Evolutionary conservation across 2,888 invertebrate genomes (phyloP).

Genomic region (Drosophila robusta): DNA sequence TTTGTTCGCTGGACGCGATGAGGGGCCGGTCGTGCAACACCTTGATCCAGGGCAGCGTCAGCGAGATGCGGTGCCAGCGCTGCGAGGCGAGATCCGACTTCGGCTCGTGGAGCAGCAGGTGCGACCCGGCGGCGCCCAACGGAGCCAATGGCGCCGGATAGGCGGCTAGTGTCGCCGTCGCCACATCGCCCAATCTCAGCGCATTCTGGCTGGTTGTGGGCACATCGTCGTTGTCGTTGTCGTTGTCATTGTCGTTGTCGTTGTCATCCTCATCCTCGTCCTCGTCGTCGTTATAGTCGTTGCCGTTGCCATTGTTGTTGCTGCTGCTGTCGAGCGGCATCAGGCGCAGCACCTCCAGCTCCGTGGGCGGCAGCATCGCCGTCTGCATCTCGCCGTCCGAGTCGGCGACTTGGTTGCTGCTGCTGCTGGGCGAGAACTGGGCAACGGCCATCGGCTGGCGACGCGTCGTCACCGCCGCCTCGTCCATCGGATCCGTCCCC

Average conservation of each 20-base stretch:
- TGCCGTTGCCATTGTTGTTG: neutral
- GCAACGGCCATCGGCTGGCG: neutral
- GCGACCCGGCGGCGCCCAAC: no score
- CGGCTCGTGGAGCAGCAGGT: neutral
- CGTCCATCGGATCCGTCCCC: neutral
- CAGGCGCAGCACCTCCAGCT: neutral
- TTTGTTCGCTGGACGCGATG: neutral
- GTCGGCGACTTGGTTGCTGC: neutral
- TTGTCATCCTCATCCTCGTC: neutral
- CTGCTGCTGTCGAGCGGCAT: neutral
- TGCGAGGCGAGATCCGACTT: slow-evolving; percentile 1
- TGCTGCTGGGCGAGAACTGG: neutral
- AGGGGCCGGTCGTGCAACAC: slow-evolving; percentile 3
- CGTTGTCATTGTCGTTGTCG: neutral
- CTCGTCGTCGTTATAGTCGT: neutral
- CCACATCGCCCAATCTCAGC: neutral
- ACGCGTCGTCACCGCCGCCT: neutral
- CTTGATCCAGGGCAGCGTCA: slow-evolving; percentile 45
- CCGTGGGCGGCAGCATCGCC: slow-evolving; percentile 6
- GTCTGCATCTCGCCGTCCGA: slow-evolving; percentile 43
- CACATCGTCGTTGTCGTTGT: slow-evolving; percentile 20
- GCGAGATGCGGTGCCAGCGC: slow-evolving; percentile 48
- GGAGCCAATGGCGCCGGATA: neutral
- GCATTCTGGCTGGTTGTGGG: slow-evolving; percentile 40
- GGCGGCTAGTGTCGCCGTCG: neutral